These are phyloP conservation scores for Drosophila rubida DNA, from an alignment of 2,888 invertebrate species.

Conservation along the genomic window DNA sequence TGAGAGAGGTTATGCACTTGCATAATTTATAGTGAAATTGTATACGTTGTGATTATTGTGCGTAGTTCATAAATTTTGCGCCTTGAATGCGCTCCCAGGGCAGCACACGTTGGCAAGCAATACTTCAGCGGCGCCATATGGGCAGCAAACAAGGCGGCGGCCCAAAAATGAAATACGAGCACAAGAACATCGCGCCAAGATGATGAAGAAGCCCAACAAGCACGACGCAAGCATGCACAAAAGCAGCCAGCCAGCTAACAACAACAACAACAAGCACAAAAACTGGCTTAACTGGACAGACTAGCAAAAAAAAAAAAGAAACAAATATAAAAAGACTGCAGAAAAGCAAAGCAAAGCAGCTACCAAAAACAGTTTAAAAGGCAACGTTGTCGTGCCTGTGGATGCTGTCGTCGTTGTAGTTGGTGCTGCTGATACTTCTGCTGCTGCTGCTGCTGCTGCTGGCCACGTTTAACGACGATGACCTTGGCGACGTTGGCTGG, in stretches of 20 bases:
- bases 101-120: slow-evolving; percentile 42
- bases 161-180: slow-evolving; percentile 74
- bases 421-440: slow-evolving; percentile 28
- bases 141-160: slow-evolving; percentile 41
- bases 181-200: slow-evolving; percentile 60
- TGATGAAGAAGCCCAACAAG: slow-evolving; percentile 63
- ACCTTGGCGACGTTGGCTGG: slow-evolving; percentile 69
- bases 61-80: slow-evolving; percentile 68
- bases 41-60: slow-evolving; percentile 47
- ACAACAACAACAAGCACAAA: slow-evolving; percentile 25
- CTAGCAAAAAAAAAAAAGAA: slow-evolving; percentile 44
- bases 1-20: slow-evolving; percentile 57
- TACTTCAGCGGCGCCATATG: slow-evolving; percentile 75
- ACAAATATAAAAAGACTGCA: slow-evolving; percentile 19
- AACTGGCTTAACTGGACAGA: slow-evolving; percentile 70
- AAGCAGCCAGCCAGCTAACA: slow-evolving; percentile 42
- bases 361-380: slow-evolving; percentile 60
- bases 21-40: slow-evolving; percentile 73
- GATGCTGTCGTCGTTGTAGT: slow-evolving; percentile 46
- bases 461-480: slow-evolving; percentile 54
- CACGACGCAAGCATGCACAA: slow-evolving; percentile 35
- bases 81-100: slow-evolving; percentile 56
- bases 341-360: slow-evolving; percentile 30
- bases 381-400: slow-evolving; percentile 33
- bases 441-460: slow-evolving; percentile 31